These are phyloP conservation scores for Lasioglossum malachurum DNA, from an alignment of 2,888 invertebrate species.

Conservation along the genomic window DNA sequence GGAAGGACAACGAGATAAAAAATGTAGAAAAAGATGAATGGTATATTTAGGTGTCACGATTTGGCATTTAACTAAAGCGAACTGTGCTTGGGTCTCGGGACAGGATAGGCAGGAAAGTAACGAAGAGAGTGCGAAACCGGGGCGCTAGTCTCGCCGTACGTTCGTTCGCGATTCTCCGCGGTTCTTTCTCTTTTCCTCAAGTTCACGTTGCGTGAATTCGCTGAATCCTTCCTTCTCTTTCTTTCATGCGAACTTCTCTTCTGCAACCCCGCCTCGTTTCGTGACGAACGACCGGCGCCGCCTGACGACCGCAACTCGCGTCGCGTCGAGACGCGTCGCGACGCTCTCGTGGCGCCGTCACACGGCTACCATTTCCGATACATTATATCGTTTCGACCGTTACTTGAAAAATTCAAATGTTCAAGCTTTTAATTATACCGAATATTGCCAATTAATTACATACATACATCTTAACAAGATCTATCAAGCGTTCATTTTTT, in stretches of 20 bases:
- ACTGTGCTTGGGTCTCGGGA: slow-evolving; percentile 14
- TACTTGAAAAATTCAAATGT: not conserved
- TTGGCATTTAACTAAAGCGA: slow-evolving; percentile 45
- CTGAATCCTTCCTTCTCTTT: slow-evolving; percentile 49
- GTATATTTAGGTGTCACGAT: slow-evolving; percentile 40
- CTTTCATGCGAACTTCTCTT: slow-evolving; percentile 51
- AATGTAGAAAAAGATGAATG: not conserved
- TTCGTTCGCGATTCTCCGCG: slow-evolving; percentile 30
- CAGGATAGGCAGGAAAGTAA: slow-evolving; percentile 26
- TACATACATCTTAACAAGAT: not conserved
- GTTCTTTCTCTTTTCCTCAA: slow-evolving; percentile 51
- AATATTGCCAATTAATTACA: not conserved
- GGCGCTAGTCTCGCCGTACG: slow-evolving; percentile 51
- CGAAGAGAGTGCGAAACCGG: slow-evolving; percentile 35
- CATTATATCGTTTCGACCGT: slow-evolving; percentile 21
- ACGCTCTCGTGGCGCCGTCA: slow-evolving; percentile 75
- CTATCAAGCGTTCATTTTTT: not conserved
- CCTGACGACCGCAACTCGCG: slow-evolving; percentile 74
- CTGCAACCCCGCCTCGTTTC: slow-evolving; percentile 62
- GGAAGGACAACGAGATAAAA: not conserved
- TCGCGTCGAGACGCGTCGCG: slow-evolving; percentile 77
- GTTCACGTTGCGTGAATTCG: slow-evolving; percentile 49
- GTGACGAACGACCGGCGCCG: slow-evolving; percentile 67
- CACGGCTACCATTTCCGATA: slow-evolving; percentile 61
- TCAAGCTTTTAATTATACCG: not conserved